Evolutionary conservation across 2,113 vertebrate species (phyloP).

Genomic region (Crotalus viridis): DNA sequence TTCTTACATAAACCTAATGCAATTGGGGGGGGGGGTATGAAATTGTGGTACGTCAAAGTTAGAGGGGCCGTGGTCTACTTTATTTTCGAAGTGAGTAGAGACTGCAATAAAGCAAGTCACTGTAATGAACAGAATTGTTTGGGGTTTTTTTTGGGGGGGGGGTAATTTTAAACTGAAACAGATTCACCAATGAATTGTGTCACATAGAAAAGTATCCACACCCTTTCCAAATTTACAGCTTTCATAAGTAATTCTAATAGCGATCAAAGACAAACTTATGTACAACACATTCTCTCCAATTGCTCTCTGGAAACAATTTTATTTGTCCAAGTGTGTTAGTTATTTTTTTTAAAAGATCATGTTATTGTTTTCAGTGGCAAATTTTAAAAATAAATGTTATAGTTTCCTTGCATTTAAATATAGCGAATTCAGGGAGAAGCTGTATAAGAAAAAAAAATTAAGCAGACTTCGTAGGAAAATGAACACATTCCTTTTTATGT

Average conservation of each 20-base stretch:
- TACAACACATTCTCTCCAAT: not conserved
- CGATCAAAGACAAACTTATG: not conserved
- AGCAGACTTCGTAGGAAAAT: not conserved
- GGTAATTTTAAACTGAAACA: not conserved
- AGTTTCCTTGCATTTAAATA: not conserved
- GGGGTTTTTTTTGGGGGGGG: too few species aligned
- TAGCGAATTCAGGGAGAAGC: not conserved
- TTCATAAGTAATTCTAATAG: not conserved
- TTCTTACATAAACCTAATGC: not conserved
- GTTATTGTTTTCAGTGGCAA: not conserved
- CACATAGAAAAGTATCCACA: not conserved
- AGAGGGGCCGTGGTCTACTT: not conserved
- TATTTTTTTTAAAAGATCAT: not conserved
- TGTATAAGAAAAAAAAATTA: not conserved
- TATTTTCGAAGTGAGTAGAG: constrained; percentile 16
- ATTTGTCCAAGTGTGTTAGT: not conserved
- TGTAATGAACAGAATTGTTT: not conserved
- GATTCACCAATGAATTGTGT: not conserved
- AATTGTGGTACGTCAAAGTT: not conserved
- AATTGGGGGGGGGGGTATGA: not conserved
- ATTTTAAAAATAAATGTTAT: not conserved
- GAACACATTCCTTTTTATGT: not conserved
- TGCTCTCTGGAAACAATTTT: not conserved
- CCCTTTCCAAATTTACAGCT: not conserved
- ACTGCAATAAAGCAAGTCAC: not conserved